These are phyloP conservation scores for Artibeus lituratus DNA, from an alignment of 2,797 vertebrate genomes.

Conservation along the genomic window DNA sequence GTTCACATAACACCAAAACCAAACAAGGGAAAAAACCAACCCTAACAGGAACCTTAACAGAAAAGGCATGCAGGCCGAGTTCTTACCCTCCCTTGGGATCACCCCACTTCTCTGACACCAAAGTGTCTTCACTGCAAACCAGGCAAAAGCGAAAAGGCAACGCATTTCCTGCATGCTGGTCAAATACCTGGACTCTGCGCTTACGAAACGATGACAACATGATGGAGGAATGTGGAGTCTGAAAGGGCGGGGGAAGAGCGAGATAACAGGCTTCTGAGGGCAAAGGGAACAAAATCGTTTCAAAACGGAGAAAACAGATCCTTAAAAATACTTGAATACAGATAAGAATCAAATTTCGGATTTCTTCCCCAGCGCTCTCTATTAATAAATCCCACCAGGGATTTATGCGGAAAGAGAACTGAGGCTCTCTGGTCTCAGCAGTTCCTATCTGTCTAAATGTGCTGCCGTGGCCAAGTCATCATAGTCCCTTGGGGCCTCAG, in stretches of 20 bases:
- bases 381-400: neutral
- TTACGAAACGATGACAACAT: conserved; percentile 93
- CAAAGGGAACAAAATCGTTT: conserved; percentile 28
- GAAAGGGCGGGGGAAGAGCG: conserved; percentile 79
- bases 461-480: neutral
- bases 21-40: neutral
- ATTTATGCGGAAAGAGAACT: neutral
- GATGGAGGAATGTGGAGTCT: conserved; percentile 83
- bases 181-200: conserved; percentile 92
- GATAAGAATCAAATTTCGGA: neutral
- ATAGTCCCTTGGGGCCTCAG: neutral
- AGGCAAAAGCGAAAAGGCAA: conserved; percentile 70
- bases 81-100: neutral
- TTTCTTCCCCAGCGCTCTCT: neutral
- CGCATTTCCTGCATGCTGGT: conserved; percentile 80
- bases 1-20: conserved; percentile 39
- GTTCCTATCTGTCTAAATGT: neutral
- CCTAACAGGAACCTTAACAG: conserved; percentile 29
- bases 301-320: conserved; percentile 16
- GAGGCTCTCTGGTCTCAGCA: neutral
- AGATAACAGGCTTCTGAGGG: conserved; percentile 78
- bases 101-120: conserved; percentile 59
- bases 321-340: conserved; percentile 6
- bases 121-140: conserved; percentile 74
- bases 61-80: conserved; percentile 51